Evolutionary conservation across 2,797 vertebrate species (phyloP).

Genomic region (Xenopus petersii): DNA sequence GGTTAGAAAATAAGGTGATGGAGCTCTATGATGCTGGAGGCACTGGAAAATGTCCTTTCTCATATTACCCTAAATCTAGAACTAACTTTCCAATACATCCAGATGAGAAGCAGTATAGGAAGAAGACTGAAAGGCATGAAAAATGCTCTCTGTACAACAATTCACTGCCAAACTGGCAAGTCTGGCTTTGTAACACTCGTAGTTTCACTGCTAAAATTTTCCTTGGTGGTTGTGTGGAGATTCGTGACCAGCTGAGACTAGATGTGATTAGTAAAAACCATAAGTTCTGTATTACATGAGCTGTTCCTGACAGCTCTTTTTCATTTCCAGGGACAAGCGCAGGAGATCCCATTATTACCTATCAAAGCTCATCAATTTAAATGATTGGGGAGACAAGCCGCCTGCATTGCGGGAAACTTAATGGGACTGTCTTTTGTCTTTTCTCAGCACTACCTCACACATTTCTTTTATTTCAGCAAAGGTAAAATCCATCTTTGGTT

Average conservation of each 20-base stretch:
- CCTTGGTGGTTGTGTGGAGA: not conserved
- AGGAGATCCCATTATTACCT: slow-evolving; percentile 20
- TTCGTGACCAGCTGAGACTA: slow-evolving; percentile 9
- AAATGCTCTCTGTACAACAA: not conserved
- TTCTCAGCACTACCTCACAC: slow-evolving; percentile 52
- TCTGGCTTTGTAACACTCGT: not conserved
- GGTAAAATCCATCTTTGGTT: slow-evolving; percentile 68
- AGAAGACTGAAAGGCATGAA: too few relatives aligned
- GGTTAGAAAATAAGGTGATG: too few relatives aligned
- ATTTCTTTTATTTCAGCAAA: slow-evolving; percentile 64
- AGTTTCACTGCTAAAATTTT: not conserved
- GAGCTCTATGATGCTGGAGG: too few relatives aligned
- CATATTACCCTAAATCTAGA: too few relatives aligned
- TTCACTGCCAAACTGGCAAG: not conserved
- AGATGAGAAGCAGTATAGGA: too few relatives aligned
- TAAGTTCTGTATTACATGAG: slow-evolving; percentile 5
- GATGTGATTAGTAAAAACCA: slow-evolving; percentile 11
- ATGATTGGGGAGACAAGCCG: slow-evolving; percentile 9
- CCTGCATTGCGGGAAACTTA: not conserved
- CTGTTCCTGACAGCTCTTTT: slow-evolving; percentile 14
- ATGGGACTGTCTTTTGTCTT: slow-evolving; percentile 20
- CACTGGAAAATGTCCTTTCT: too few relatives aligned
- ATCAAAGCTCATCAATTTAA: slow-evolving; percentile 11
- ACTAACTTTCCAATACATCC: too few relatives aligned
- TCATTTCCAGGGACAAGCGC: slow-evolving; percentile 4